A percentile compares a stretch with the other conserved stretches of the same genome.
These are phyloP conservation scores for Apamea anceps DNA, from an alignment of 2,888 invertebrate species.

Conservation along the genomic window DNA sequence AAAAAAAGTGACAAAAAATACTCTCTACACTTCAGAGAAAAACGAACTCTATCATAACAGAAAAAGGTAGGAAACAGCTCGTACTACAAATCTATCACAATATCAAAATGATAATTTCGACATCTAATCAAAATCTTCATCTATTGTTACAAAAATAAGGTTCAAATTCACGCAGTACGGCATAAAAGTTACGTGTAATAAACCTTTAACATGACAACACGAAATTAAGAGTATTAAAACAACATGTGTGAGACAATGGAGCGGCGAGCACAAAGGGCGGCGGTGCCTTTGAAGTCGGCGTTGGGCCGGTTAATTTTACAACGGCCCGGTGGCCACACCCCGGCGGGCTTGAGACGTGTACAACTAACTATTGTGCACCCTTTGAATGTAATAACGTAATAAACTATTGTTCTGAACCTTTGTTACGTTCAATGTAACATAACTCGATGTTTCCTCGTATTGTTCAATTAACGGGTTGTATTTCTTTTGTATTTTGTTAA, in stretches of 20 bases:
- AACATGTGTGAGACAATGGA: constrained; percentile 87
- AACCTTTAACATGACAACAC: constrained; percentile 88
- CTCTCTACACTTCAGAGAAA: constrained; percentile 14
- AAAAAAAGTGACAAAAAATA: constrained; percentile 63
- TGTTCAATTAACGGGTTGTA: constrained; percentile 38
- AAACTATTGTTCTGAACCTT: constrained; percentile 48
- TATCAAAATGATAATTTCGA: constrained; percentile 40
- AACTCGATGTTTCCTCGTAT: constrained; percentile 36
- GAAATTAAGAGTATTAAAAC: constrained; percentile 87
- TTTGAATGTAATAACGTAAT: constrained; percentile 47
- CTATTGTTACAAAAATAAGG: constrained; percentile 61
- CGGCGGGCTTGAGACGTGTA: constrained; percentile 48
- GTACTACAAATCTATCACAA: not conserved
- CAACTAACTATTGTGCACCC: constrained; percentile 68
- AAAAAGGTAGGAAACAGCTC: not conserved
- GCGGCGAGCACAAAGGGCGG: constrained; percentile 83
- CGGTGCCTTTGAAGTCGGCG: constrained; percentile 83
- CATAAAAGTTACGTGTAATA: constrained; percentile 74
- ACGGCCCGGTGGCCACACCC: constrained; percentile 73
- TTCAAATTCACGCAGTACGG: constrained; percentile 58
- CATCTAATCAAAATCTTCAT: constrained; percentile 26
- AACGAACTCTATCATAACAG: constrained; percentile 12
- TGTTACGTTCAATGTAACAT: constrained; percentile 22
- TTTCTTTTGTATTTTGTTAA: constrained; percentile 32
- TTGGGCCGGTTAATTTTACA: constrained; percentile 82